Evolutionary conservation across 2,797 vertebrate species (phyloP).

Genomic region (Brachyrhaphis roseni): DNA sequence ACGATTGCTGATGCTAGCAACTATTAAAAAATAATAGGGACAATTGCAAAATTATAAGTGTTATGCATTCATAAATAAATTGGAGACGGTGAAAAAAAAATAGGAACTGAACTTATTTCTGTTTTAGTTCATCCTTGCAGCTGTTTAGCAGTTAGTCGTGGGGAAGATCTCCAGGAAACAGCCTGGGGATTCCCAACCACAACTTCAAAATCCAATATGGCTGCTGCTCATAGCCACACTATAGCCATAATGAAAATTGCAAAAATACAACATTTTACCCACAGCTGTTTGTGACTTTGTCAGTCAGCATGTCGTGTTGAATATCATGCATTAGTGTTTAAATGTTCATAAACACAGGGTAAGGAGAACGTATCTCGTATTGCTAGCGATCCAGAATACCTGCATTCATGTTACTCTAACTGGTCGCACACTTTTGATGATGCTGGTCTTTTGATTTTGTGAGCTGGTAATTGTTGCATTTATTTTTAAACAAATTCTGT

Average conservation of each 20-base stretch:
- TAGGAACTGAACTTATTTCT: neutral
- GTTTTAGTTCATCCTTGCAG: neutral
- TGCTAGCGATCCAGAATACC: too few species aligned
- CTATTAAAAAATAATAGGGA: neutral
- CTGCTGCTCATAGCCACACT: neutral
- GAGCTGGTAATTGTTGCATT: too few species aligned
- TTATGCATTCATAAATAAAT: neutral
- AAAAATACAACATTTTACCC: neutral
- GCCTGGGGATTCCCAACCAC: neutral
- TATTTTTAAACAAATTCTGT: too few species aligned
- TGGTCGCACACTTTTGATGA: too few species aligned
- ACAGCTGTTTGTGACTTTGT: neutral
- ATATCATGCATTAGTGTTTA: too few species aligned
- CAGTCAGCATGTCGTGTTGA: neutral
- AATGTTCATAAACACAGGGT: too few species aligned
- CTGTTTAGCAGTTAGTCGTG: neutral
- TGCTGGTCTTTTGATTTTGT: too few species aligned
- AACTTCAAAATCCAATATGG: neutral
- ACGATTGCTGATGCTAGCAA: neutral
- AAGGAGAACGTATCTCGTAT: too few species aligned
- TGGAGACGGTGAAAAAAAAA: neutral
- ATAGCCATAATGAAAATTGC: neutral
- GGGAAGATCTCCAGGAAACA: neutral
- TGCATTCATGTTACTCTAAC: too few species aligned
- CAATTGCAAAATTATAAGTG: neutral